Base-by-base conservation (phyloP, 2,888 invertebrate genomes). In the Phengaris alcon region DNA sequence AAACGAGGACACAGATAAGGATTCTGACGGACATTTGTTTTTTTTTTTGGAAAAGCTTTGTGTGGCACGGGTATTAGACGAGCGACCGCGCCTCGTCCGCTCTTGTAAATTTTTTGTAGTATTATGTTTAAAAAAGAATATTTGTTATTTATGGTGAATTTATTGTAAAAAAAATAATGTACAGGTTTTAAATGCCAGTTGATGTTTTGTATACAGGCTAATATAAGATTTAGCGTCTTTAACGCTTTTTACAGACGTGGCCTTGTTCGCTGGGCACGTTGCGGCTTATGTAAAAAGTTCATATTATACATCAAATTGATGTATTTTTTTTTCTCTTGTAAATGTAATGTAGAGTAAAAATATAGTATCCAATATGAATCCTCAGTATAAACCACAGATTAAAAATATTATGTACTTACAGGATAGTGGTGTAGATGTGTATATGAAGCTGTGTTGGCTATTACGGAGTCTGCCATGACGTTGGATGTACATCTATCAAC, bases 1-100 rank as follows among this genome's bases (percentile, higher is more conserved):
- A 88, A 88, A 68, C 83, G 80, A 35, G 70, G 74, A 84, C 0
- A 86, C 10, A 90, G 90, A 86, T 91, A 82, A 77, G 74, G n/a
- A 4, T 7, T 48, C 6, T 48, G 6, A 7, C 48, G 22, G 64
- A 44, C 46, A 51, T 64, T 64, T 51, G 59, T 64, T 64, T 64
- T 72, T 51, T 74, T 64, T 64, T 74, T 64, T 22, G 59, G 59
- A 15, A 74, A 59, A 22, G 75, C 69, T 75, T 69, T 22, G 69
- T 74, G 74, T 69, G 70, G 75, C 69, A 75, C 70, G 75, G 75
- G 75, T 75, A 57, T 55, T 48, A 69, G 75, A 75, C 75, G 69
- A 55, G 57, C 55, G 46, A n/a, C 44, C 52, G 57, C 52, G 51
- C 44, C 74, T 55, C 69, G 75, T 75, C 75, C 75, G 69, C 68